Base-by-base conservation (phyloP, 1,140 invertebrate species). In the Streblospio benedicti region DNA sequence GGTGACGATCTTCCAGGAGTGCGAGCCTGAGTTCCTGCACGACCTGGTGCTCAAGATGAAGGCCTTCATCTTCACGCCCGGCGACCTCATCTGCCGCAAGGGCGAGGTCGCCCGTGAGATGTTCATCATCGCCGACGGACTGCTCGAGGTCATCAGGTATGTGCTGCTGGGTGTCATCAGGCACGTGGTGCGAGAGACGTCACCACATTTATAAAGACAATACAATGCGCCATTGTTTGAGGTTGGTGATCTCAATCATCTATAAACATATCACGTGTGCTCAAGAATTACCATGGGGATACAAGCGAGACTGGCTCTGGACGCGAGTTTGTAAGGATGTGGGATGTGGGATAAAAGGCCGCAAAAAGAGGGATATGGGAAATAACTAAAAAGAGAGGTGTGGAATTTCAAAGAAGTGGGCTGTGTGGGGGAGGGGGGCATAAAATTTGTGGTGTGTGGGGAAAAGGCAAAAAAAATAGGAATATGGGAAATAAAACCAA, bases 101-200 rank as follows among this genome's bases (percentile, higher is more conserved):
- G 93, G 91, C 66, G 87, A 94, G 81, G 90, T 94, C 14, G 93
- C 93, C 0, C 79, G 93, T 66, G 93, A 97, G 79, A 97, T 97
- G 93, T 97, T 97, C 71, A 97, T 97, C 68, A 96, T 97, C 69
- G 93, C 93, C 9, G 93, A 96, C 76, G 93, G 93, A 5, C 93
- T 96, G 65, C 81, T 97, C 27, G 93, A 97, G 81, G 93, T 97
- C 20, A 71, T 78, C 23, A 85, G 83, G 84, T 85, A 72, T 69
- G 62, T 44, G 9, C 4, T 20, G 16, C 30, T 32, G 30, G 18
- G 38, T 23, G 2, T 55, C n/a, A n/a, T 41, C n/a, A 41, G 38
- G 38, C 14, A n/a, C 38, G 38, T n/a, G 14, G 14, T 41, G n/a
- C 14, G n/a, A 14, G n/a, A 41, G 38, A 41, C 16, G 27, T 51